Base-by-base conservation (phyloP, 1,140 invertebrate species). In the Oryctes rhinoceros region DNA sequence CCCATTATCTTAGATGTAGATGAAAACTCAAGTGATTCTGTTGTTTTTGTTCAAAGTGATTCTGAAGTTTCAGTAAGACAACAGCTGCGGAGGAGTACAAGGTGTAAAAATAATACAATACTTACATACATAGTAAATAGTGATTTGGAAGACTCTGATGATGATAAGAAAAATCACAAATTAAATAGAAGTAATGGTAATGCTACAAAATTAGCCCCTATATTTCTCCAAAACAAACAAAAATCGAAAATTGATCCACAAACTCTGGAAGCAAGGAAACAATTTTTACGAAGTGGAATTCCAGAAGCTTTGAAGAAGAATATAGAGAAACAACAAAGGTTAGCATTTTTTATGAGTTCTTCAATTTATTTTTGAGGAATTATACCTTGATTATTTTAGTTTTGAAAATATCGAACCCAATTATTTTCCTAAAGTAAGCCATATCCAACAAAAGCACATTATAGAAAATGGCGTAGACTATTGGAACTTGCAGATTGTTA, bases 231-330 rank as follows among this genome's bases (percentile, higher is more conserved):
- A 74, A 78, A 83, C n/a, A 84, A 84, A 49, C 83, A 89, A 11
- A 92, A 92, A 87, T 88, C 88, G 47, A 88, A 89, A 83, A 82
- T 89, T 4, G 89, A 90, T 89, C 87, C 87, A 24, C 86, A 83
- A 62, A 85, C 87, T 20, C 78, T 90, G 53, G 89, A 90, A 83
- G 91, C 91, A n/a, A 91, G 89, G 83, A 88, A 90, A 81, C 89
- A 89, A 49, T 92, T 93, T 86, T 85, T 93, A 4, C 86, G 90
- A 18, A 92, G 91, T 81, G 91, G 90, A 7, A 88, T 91, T 3
- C 91, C 91, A 3, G 89, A 90, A 65, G 88, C 89, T 81, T 85
- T 92, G 48, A 89, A 89, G 53, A 90, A 90, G 83, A 87, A 87
- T 67, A 86, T 88, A 47, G 86, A 85, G 59, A 87, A 89, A 81